Evolutionary conservation across 2,113 vertebrate genomes (phyloP).

Genomic region (Apteryx mantelli): DNA sequence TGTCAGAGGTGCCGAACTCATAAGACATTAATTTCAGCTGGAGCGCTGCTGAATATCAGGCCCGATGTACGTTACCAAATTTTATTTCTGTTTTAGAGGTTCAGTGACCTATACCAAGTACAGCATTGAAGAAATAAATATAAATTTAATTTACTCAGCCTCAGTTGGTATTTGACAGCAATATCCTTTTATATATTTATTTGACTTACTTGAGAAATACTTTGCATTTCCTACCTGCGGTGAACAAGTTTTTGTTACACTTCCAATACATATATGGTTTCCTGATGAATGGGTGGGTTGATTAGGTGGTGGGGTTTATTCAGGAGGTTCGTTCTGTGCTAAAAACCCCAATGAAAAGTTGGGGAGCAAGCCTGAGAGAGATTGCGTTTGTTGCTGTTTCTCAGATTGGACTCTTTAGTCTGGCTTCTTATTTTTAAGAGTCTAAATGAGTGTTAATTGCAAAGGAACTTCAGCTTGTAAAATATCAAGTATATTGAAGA

Average conservation of each 20-base stretch:
- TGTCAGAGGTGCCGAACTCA: neutral
- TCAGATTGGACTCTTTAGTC: neutral
- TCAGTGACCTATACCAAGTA: constrained; percentile 19
- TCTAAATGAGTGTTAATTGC: constrained; percentile 66
- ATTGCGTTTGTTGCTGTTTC: constrained; percentile 6
- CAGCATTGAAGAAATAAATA: constrained; percentile 52
- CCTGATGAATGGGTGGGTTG: constrained; percentile 21
- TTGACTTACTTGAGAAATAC: constrained; percentile 32
- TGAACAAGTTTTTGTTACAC: constrained; percentile 24
- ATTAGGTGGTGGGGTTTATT: neutral
- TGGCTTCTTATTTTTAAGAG: constrained; percentile 37
- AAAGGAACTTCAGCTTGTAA: constrained; percentile 68
- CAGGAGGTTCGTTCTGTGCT: neutral
- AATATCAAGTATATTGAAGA: constrained; percentile 50
- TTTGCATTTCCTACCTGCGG: constrained; percentile 54
- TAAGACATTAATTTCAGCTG: neutral
- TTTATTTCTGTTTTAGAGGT: constrained; percentile 41
- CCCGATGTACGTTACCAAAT: neutral
- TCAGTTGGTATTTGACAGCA: constrained; percentile 62
- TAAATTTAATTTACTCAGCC: constrained; percentile 49
- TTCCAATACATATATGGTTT: neutral
- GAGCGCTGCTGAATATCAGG: constrained; percentile 20
- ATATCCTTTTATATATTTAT: constrained; percentile 53
- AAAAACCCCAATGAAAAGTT: neutral
- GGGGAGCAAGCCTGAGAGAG: neutral